Conservation (phyloP, 2,888 invertebrate species). For the Argynnis bischoffii region DNA sequence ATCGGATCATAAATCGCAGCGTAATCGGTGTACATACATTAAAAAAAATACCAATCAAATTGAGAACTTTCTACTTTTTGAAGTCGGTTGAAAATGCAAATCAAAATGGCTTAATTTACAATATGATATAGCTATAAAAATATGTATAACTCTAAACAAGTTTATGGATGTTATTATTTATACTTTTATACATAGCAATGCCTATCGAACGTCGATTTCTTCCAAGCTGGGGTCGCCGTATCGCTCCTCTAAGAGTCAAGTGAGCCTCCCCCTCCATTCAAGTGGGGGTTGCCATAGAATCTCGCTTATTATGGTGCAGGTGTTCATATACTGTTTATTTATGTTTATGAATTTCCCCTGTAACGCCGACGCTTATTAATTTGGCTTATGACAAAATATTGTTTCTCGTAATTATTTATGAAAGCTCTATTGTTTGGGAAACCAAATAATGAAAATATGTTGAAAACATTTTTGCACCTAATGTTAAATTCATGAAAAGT, state of each 20-base stretch:
- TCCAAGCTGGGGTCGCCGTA: conserved; percentile 13
- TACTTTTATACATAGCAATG: not conserved
- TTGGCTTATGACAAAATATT: conserved; percentile 38
- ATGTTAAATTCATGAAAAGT: too few relatives aligned
- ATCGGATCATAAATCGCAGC: too few relatives aligned
- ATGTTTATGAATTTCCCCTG: conserved; percentile 18
- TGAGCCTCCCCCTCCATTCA: conserved; percentile 8
- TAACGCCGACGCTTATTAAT: conserved; percentile 34
- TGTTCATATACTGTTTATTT: conserved; percentile 27
- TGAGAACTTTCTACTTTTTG: too few relatives aligned
- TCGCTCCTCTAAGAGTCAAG: conserved; percentile 29
- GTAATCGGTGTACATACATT: too few relatives aligned
- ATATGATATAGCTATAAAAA: too few relatives aligned
- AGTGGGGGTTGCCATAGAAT: conserved; percentile 25
- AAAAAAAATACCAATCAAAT: too few relatives aligned
- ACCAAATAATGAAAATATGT: conserved; percentile 13
- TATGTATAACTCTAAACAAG: not conserved
- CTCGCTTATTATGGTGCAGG: conserved; percentile 29
- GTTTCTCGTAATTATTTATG: conserved; percentile 35
- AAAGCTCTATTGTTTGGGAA: conserved; percentile 19
- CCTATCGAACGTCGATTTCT: conserved; percentile 18
- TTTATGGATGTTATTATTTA: not conserved
- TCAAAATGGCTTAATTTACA: too few relatives aligned
- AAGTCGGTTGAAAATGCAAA: too few relatives aligned
- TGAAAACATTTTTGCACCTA: not conserved